Evolutionary conservation across 92 coral and sea anemone genomes (phyloP).

Genomic region (Zoanthus sociatus): DNA sequence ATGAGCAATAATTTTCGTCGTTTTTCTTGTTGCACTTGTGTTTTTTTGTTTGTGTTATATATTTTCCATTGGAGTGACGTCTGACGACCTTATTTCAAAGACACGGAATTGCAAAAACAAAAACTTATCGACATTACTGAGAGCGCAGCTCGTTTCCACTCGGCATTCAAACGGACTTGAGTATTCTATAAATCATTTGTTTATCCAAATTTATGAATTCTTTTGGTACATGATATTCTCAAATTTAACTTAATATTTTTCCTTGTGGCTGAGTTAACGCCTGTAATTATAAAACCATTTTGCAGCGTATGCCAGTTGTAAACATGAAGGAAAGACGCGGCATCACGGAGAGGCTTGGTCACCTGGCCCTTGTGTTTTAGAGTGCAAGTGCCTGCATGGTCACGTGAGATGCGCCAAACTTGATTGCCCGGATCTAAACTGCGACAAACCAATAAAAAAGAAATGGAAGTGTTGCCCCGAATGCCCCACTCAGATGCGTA

Average conservation of each 20-base stretch:
- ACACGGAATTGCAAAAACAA: too few species aligned
- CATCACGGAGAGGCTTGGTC: constrained; percentile 96
- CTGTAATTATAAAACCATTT: neutral
- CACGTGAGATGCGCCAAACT: constrained; percentile 84
- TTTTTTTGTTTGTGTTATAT: too few species aligned
- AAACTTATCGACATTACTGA: too few species aligned
- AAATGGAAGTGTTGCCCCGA: constrained; percentile 97
- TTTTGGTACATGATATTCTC: neutral
- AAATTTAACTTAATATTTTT: neutral
- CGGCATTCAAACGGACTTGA: too few species aligned
- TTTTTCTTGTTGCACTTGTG: too few species aligned
- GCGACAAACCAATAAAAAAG: constrained; percentile 77
- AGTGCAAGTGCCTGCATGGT: constrained; percentile 90
- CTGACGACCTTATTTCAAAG: too few species aligned
- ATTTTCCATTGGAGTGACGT: too few species aligned
- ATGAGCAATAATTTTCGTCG: too few species aligned
- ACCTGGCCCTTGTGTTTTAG: constrained; percentile 97
- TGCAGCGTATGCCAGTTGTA: constrained; percentile 62
- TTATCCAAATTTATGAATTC: neutral
- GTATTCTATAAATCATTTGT: neutral
- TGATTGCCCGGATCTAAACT: constrained; percentile 98
- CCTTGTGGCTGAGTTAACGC: neutral
- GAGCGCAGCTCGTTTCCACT: too few species aligned
- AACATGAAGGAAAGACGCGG: constrained; percentile 75
- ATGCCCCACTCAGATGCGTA: constrained; percentile 75